Evolutionary conservation across 2,888 invertebrate species (phyloP).

Genomic region (Phyllotreta striolata): DNA sequence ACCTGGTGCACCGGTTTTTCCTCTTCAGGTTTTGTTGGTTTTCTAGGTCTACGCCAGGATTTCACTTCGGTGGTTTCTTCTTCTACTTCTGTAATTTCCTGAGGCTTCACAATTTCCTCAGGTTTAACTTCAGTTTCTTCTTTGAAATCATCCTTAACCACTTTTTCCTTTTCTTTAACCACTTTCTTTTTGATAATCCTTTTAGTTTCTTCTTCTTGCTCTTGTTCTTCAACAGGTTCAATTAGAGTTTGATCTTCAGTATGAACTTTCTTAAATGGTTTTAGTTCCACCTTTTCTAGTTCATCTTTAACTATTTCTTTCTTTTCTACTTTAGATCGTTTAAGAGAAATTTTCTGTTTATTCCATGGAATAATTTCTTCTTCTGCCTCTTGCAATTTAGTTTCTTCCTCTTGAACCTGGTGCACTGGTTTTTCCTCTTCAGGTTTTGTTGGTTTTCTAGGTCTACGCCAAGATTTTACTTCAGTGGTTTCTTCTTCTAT

Average conservation of each 20-base stretch:
- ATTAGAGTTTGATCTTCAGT: slow-evolving; percentile 7
- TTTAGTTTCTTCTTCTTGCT: slow-evolving; percentile 43
- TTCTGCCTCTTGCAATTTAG: slow-evolving; percentile 11
- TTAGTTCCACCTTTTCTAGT: slow-evolving; percentile 49
- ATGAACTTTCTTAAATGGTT: slow-evolving; percentile 36
- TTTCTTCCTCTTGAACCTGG: slow-evolving; percentile 18
- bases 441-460: slow-evolving; percentile 23
- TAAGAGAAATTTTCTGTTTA: slow-evolving; percentile 67
- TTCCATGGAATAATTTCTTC: slow-evolving; percentile 63
- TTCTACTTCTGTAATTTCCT: not conserved
- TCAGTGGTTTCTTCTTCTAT: slow-evolving; percentile 34
- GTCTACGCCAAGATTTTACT: slow-evolving; percentile 23
- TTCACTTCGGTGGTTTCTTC: slow-evolving; percentile 16
- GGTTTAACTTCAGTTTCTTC: slow-evolving; percentile 52
- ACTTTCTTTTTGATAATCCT: slow-evolving; percentile 63
- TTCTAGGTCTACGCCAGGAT: slow-evolving; percentile 27
- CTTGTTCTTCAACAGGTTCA: slow-evolving; percentile 26
- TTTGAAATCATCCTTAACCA: slow-evolving; percentile 67
- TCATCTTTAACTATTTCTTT: slow-evolving; percentile 67
- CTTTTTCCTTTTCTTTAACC: slow-evolving; percentile 60
- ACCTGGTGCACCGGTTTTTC: slow-evolving; percentile 18
- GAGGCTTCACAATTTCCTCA: slow-evolving; percentile 4
- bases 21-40: slow-evolving; percentile 42
- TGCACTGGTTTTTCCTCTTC: slow-evolving; percentile 32
- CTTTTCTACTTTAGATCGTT: slow-evolving; percentile 58